Conservation (phyloP, 2,888 invertebrate species). For the Lysandra coridon region DNA sequence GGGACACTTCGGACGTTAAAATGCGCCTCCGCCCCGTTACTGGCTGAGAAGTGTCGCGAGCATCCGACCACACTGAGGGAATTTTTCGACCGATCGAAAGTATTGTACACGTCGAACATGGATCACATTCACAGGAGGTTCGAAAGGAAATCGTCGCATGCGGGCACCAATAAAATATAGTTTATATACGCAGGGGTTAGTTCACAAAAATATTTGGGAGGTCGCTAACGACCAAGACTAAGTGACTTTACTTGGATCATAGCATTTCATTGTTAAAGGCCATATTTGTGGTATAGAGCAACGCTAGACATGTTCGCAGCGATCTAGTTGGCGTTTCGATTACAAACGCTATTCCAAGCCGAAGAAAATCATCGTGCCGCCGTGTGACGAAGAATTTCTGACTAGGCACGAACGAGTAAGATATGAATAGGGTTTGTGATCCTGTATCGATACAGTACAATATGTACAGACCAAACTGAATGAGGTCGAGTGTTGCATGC, state of each 20-base stretch:
- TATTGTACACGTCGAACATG: constrained; percentile 58
- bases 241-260: constrained; percentile 44
- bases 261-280: constrained; percentile 42
- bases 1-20: constrained; percentile 16
- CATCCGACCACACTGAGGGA: constrained; percentile 49
- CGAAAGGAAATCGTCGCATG: constrained; percentile 62
- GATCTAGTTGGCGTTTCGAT: constrained; percentile 41
- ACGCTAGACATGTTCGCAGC: constrained; percentile 48
- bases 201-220: constrained; percentile 65
- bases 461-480: constrained; percentile 60
- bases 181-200: constrained; percentile 54
- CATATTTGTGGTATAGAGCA: constrained; percentile 41
- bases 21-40: constrained; percentile 44
- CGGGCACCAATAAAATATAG: constrained; percentile 57
- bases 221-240: constrained; percentile 57
- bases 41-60: constrained; percentile 43
- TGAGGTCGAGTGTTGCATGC: constrained; percentile 60
- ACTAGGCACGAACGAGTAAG: neutral
- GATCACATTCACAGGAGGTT: constrained; percentile 66
- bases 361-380: neutral
- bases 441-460: constrained; percentile 46
- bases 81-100: constrained; percentile 45
- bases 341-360: constrained; percentile 32
- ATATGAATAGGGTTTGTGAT: constrained; percentile 36
- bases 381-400: neutral